Evolutionary conservation across 2,888 invertebrate genomes (phyloP), one percentile per base, ranked within the genome.

Genomic region (Eumerus sabulonum): DNA sequence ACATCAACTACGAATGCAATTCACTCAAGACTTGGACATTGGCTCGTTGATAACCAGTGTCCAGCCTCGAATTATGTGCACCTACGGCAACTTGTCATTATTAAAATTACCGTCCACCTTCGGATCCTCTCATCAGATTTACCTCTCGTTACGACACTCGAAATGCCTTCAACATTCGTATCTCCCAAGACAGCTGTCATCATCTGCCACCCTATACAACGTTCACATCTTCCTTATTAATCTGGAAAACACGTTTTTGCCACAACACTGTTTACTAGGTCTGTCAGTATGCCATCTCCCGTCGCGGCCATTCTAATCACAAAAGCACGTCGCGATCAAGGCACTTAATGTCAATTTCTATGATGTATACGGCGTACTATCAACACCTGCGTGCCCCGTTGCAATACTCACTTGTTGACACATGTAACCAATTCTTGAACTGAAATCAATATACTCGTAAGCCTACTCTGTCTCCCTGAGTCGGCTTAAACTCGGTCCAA

Each of bases 251-350:
- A 72, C 47, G 77, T 67, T 71, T 59, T 47, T 18, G 35, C 27
- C 60, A 35, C 17, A 66, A 60, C 53, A 72, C 53, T 63, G 66
- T 71, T 71, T 47, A 18, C 59, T 59, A 44, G 36, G 38, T 60
- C 72, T 67, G 50, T 70, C 76, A 72, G 62, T 56, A 67, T 54
- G 7, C 59, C 16, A 36, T 35, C 14, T 16, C 47, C 17, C 1
- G 35, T 35, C 1, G 35, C 53, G 40, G 19, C 73, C 9, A 11
- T 70, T 50, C 50, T 70, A 76, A 79, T 79, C 79, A 79, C 77
- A 73, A 79, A 74, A 74, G 68, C 79, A 68, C 74, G 79, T 79
- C 68, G 68, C 79, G 79, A 73, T 79, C 73, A 60, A 74, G 68
- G 74, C 79, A 79, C 79, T 74, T 74, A 79, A 53, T 56, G 79